Evolutionary conservation across 92 coral and sea anemone genomes (phyloP), one percentile per base, ranked within the genome.

Genomic region (Phenganax stokvisi): DNA sequence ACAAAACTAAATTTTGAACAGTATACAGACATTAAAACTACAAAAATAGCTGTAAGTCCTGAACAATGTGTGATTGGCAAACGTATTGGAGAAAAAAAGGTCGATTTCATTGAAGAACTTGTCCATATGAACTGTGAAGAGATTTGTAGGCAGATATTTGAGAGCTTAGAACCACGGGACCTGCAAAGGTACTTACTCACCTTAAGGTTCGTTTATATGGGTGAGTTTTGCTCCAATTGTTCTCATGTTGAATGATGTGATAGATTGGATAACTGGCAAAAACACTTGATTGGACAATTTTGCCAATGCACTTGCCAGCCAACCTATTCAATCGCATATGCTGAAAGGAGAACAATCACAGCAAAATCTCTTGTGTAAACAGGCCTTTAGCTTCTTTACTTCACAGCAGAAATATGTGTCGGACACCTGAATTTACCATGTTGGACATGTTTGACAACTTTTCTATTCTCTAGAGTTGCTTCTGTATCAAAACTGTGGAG

Each of bases 21-120:
- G 0, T 64, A 62, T 27, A 57, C 89, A 3, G 25, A 20, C 25
- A 20, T 20, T 20, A 20, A 20, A 20, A 20, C 25, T 20, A 20
- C 25, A 20, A 20, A 20, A 20, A 20, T 20, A 20, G 91, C 90
- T 13, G 88, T 84, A 83, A 90, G 85, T 47, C 93, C 91, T 47
- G 96, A 92, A 29, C 89, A 91, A 64, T 90, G 93, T 57, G 77
- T 88, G 51, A 89, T 86, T 61, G 92, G 90, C 28, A 71, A 66
- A 17, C 79, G 72, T 20, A 83, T 84, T 8, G 87, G 87, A 6
- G 71, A 76, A 25, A 53, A 67, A 15, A 77, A 71, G 30, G 54
- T 85, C 0, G 97, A 91, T 85, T 63, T 89, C 20, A 82, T 91
- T 15, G 31, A 92, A 6, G 89, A 87, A 13, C 85, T 91, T 7